Percentiles rank a stretch among this genome's conserved stretches.
phyloP scores from a whole-genome alignment of 1,140 invertebrate species.

The Ceratina australensis region DNA sequence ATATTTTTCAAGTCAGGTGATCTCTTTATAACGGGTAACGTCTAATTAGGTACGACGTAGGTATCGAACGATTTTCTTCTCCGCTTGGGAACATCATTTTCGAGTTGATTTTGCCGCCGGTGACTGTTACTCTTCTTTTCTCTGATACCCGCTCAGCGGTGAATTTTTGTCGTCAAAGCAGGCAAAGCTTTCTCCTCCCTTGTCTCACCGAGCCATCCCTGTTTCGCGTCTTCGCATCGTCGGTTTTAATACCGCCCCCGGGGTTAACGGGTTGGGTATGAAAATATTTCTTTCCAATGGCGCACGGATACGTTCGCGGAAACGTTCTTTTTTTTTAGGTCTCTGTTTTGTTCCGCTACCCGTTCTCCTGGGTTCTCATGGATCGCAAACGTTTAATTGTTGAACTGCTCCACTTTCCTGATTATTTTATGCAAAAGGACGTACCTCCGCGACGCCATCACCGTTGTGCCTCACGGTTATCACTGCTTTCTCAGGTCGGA shows the following conservation, averaged over 20 bases:
- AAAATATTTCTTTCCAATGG: conserved; percentile 44
- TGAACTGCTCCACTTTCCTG: conserved; percentile 9
- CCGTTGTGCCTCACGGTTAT: too few species aligned
- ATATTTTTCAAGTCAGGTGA: conserved; percentile 11
- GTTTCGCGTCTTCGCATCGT: conserved; percentile 40
- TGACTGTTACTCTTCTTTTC: conserved; percentile 28
- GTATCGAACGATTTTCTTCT: conserved; percentile 9
- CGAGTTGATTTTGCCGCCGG: conserved; percentile 22
- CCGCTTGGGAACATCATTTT: background rate
- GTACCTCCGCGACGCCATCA: too few species aligned
- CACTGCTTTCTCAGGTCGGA: background rate
- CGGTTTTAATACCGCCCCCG: conserved; percentile 26
- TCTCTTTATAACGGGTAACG: background rate
- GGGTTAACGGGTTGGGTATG: conserved; percentile 32
- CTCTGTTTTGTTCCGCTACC: background rate
- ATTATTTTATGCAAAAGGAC: conserved; percentile 3
- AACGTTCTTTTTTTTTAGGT: conserved; percentile 20
- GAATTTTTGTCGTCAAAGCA: conserved; percentile 33
- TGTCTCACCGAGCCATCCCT: background rate
- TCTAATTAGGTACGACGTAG: conserved; percentile 10
- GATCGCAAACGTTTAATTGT: conserved; percentile 31
- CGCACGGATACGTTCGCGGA: conserved; percentile 24
- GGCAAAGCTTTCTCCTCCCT: conserved; percentile 10
- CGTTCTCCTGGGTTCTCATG: background rate
- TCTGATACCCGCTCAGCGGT: background rate